Base-by-base conservation (phyloP, 2,888 invertebrate species). In the Metacarcinus magister region DNA sequence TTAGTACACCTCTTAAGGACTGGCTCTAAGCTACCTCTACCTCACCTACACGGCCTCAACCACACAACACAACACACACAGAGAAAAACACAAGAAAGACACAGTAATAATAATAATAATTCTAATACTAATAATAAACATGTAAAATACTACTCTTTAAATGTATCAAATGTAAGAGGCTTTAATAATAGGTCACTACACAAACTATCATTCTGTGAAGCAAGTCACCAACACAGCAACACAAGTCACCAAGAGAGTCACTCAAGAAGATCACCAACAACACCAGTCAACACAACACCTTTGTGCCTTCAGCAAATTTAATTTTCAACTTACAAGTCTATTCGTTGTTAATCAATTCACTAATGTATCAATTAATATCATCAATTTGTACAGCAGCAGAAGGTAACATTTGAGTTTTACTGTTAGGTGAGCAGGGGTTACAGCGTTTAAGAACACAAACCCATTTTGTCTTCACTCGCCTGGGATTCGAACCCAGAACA, bases 41-140 rank as follows among this genome's bases (percentile, higher is more conserved):
- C 60, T 60, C 4, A 23, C 23, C 60, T 60, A 60, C 23, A 60
- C 60, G 19, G 13, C 39, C 75, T n/a, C 28, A 75, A 75, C 28
- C 8, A 75, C 75, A 87, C 39, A 39, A 87, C 87, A 87, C 87
- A 87, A 87, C 39, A 87, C 75, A 28, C 87, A 87, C 87, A 87
- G 87, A 28, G 39, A 87, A 16, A 87, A 16, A 39, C 13, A 39
- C 4, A 87, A 87, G 10, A 39, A 87, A 2, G 8, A 87, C 16
- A 32, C 16, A 39, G 19, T 2, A 87, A 39, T 39, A 87, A 87
- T 39, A 87, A 87, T 28, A 16, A 87, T 87, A 39, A 32, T 39
- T 39, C 2, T 39, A 39, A 39, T 16, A 39, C 16, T 87, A 87
- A 87, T 39, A 87, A 16, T 87, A 87, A 39, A 87, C 39, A 39